phyloP scores from a whole-genome alignment of 2,888 invertebrate species.

The Molorchus minor region DNA sequence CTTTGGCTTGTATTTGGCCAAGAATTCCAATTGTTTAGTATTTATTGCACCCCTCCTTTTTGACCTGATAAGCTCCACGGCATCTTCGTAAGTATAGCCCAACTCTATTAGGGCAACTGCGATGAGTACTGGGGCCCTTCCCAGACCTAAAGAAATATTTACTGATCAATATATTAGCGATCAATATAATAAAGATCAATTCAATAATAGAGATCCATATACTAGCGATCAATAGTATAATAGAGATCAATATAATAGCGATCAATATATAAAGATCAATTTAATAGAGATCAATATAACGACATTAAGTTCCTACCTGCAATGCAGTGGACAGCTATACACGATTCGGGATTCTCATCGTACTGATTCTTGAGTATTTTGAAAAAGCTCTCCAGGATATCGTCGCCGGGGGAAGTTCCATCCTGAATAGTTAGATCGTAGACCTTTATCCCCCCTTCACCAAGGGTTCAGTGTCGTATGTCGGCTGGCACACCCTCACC shows the following conservation, averaged over 20 bases:
- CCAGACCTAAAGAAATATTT: conserved; percentile 37
- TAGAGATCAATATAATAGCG: too few relatives aligned
- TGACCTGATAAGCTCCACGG: conserved; percentile 41
- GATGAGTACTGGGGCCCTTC: conserved; percentile 46
- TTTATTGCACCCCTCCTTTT: conserved; percentile 46
- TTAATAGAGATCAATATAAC: too few relatives aligned
- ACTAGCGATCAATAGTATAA: too few relatives aligned
- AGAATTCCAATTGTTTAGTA: conserved; percentile 43
- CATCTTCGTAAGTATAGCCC: conserved; percentile 45
- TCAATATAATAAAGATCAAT: background rate
- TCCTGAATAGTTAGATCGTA: conserved; percentile 44
- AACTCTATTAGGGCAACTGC: conserved; percentile 45
- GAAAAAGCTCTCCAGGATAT: conserved; percentile 40
- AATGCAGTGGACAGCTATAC: conserved; percentile 46
- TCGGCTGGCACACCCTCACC: conserved; percentile 45
- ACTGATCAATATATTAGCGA: too few relatives aligned
- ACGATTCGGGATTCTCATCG: conserved; percentile 36
- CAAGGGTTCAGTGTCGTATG: conserved; percentile 40
- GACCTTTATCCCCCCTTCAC: conserved; percentile 43
- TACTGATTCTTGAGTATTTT: conserved; percentile 42
- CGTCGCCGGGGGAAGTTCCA: conserved; percentile 42
- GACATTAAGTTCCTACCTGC: conserved; percentile 32
- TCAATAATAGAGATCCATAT: background rate
- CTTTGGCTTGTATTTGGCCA: conserved; percentile 44
- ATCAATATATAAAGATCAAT: too few relatives aligned